These are phyloP conservation scores for Strigops habroptila DNA, from an alignment of 2,113 vertebrate species.

Conservation along the genomic window DNA sequence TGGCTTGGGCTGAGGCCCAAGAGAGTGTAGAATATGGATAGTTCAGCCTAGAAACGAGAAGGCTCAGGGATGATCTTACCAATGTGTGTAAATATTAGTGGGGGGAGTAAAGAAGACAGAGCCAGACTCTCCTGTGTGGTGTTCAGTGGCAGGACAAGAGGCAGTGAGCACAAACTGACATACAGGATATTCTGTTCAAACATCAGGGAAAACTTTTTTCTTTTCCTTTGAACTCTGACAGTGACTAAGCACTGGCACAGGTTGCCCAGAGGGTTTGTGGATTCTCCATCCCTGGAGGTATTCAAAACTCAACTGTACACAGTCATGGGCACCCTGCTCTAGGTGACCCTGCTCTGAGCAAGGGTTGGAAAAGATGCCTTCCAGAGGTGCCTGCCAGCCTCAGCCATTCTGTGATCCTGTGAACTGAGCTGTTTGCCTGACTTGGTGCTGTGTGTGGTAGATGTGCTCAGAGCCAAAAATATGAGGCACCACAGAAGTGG, in stretches of 20 bases:
- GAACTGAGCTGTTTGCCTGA: neutral
- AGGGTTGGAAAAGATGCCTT: neutral
- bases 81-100: neutral
- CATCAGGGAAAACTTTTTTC: neutral
- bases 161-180: neutral
- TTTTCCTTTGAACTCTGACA: neutral
- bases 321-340: neutral
- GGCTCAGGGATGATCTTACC: neutral
- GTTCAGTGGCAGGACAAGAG: neutral
- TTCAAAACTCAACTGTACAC: neutral
- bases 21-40: neutral
- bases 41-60: neutral
- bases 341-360: neutral
- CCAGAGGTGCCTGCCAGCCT: neutral
- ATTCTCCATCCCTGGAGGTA: neutral
- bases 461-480: neutral
- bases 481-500: neutral
- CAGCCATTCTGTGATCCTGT: neutral
- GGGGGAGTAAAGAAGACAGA: neutral
- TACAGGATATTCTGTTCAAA: neutral
- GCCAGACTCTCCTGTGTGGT: neutral
- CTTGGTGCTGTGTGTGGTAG: neutral
- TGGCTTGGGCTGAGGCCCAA: neutral
- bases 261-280: neutral
- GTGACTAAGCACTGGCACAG: neutral